Base-by-base conservation (phyloP, 2,888 invertebrate genomes). In the Drosophila merina region DNA sequence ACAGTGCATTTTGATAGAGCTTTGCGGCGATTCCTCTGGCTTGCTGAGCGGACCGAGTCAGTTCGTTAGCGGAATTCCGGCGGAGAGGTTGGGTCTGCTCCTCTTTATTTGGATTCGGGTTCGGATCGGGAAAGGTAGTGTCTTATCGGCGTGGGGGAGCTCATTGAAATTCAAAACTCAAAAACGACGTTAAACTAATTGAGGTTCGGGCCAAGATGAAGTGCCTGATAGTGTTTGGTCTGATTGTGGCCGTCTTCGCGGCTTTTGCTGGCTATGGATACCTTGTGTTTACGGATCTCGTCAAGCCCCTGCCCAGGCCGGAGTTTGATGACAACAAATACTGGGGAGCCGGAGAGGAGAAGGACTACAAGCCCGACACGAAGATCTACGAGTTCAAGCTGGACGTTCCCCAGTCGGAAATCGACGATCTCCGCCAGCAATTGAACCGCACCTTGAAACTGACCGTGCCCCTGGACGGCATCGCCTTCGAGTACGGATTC, bases 401-500 rank as follows among this genome's bases (percentile, higher is more conserved):
- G 26, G 51, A 84, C 26, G 80, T 85, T 40, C 73, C 77, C 0
- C 8, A 74, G 60, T 76, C 76, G 42, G 89, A 87, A 40, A 92
- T 95, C 45, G 89, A 92, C 12, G 94, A 95, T 79, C 90, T 96
- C 59, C 93, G 93, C 63, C 84, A 91, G 38, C 93, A 95, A 49
- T 91, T 97, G 49, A 93, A 92, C 51, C 92, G 92, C 59, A 92
- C 93, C 2, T 91, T 93, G 12, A 89, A 92, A 1, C 92, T 93
- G 2, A 89, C 92, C 0, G 92, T 92, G 8, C 95, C 96, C 0
- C 86, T 96, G 40, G 95, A 96, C 88, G 93, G 93, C 51, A 92
- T 93, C 0, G 93, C 93, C 3, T 97, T 97, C 91, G 93, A 95
- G 69, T 97, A 97, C 86, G 98, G 98, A 0, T 95, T 97, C 88